These are phyloP conservation scores for Andrena cerasifolii DNA, from an alignment of 1,140 invertebrate genomes.

Conservation along the genomic window DNA sequence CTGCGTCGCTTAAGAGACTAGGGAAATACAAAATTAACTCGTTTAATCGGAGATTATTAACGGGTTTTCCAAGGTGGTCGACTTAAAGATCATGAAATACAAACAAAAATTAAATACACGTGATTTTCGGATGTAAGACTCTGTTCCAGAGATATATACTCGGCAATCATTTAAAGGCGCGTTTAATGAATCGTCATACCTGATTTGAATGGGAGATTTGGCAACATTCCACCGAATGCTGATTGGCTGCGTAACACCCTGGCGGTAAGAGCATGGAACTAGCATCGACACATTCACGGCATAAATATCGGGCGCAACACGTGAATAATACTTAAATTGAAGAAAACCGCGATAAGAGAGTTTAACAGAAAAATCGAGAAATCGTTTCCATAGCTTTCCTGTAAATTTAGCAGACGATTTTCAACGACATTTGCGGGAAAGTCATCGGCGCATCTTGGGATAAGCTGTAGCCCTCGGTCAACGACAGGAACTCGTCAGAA, in stretches of 20 bases:
- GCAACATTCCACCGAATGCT: constrained; percentile 27
- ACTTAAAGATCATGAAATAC: no score
- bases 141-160: not conserved
- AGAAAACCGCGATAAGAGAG: constrained; percentile 21
- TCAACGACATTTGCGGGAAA: not conserved
- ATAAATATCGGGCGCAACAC: constrained; percentile 65
- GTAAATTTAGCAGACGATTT: not conserved
- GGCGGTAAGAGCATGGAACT: constrained; percentile 40
- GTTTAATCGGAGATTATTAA: not conserved
- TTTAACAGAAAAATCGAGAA: not conserved
- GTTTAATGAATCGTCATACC: not conserved
- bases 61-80: not conserved
- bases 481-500: constrained; percentile 43
- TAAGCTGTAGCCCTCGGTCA: constrained; percentile 8
- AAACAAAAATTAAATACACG: no score
- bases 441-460: not conserved
- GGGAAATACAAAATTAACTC: not conserved
- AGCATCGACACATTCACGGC: constrained; percentile 49
- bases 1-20: not conserved
- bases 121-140: not conserved
- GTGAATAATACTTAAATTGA: constrained; percentile 55
- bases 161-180: not conserved
- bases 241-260: constrained; percentile 46
- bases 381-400: not conserved
- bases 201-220: constrained; percentile 42